phyloP scores from a whole-genome alignment of 2,888 invertebrate species.

The Silvanus unidentatus region DNA sequence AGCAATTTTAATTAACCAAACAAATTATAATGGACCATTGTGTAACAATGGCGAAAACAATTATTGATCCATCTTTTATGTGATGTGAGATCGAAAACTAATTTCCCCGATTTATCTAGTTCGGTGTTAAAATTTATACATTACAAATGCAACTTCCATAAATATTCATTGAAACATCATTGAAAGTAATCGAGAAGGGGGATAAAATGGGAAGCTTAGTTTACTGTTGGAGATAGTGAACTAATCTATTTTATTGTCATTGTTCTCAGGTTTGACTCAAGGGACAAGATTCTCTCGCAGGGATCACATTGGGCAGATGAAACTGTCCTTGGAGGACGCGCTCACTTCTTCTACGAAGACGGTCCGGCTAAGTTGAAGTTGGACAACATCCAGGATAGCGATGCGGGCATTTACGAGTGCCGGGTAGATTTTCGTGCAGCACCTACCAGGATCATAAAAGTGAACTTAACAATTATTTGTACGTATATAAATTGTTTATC shows the following conservation, averaged over 20 bases:
- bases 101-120: no score
- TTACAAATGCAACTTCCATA: no score
- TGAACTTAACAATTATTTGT: conserved; percentile 87
- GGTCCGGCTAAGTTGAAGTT: conserved; percentile 71
- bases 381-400: conserved; percentile 65
- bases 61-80: no score
- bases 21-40: no score
- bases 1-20: no score
- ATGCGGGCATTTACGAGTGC: conserved; percentile 80
- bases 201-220: no score
- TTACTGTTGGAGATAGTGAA: no score
- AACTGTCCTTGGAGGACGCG: conserved; percentile 65
- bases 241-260: conserved; percentile 9
- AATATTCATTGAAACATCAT: no score
- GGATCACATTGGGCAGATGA: conserved; percentile 80
- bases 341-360: conserved; percentile 69
- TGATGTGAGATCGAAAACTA: no score
- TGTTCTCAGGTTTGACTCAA: conserved; percentile 63
- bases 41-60: no score
- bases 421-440: conserved; percentile 86
- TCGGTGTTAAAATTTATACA: no score
- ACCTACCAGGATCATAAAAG: conserved; percentile 79
- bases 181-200: no score
- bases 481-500: conserved; percentile 47
- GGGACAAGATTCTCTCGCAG: conserved; percentile 64